Percentiles rank a stretch among this genome's conserved stretches.
Conservation (phyloP, 2,797 vertebrate genomes). For the Falco rusticolus region DNA sequence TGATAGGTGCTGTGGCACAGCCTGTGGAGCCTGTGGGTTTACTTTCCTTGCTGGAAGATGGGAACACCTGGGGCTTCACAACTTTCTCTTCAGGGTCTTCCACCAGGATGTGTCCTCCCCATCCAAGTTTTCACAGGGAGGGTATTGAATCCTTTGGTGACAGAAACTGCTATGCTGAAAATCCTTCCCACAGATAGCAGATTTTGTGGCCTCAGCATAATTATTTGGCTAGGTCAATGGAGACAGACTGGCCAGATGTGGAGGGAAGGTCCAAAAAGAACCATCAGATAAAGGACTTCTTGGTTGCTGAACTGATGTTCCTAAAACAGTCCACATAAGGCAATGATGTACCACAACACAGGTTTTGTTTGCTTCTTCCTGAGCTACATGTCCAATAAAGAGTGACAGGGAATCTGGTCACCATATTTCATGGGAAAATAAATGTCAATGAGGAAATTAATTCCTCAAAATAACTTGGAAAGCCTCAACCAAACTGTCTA, state of each 20-base stretch:
- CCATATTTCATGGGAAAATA: not conserved
- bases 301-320: not conserved
- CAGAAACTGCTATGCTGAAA: not conserved
- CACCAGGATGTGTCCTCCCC: not conserved
- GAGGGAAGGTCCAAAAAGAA: not conserved
- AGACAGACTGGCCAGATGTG: not conserved
- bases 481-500: not conserved
- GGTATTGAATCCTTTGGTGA: not conserved
- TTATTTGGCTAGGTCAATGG: not conserved
- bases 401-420: not conserved
- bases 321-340: not conserved
- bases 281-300: not conserved
- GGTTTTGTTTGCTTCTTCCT: not conserved
- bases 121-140: not conserved
- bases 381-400: not conserved
- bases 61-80: not conserved
- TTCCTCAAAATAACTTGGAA: constrained; percentile 13
- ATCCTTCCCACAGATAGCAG: not conserved
- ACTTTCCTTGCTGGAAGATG: not conserved
- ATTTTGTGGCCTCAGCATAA: not conserved
- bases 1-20: not conserved
- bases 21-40: not conserved
- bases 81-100: not conserved
- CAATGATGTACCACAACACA: not conserved
- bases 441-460: not conserved